Conservation (phyloP, 2,888 invertebrate species). For the Rhagium mordax region DNA sequence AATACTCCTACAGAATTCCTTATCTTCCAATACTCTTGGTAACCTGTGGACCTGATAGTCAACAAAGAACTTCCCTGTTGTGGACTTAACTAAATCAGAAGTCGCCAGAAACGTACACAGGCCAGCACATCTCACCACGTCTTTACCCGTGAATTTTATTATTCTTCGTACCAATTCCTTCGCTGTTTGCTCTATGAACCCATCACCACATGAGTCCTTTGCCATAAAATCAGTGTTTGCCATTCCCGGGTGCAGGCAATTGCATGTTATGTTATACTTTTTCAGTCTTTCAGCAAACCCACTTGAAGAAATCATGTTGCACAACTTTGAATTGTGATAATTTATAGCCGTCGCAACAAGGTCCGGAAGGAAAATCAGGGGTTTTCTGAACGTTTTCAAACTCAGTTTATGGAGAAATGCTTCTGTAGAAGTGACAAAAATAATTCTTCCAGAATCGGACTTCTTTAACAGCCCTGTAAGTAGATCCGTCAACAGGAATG, state of each 20-base stretch:
- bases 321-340: conserved; percentile 56
- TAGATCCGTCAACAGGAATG: conserved; percentile 78
- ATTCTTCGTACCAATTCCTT: conserved; percentile 24
- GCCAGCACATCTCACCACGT: conserved; percentile 44
- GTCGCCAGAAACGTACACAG: conserved; percentile 49
- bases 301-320: conserved; percentile 54
- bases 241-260: conserved; percentile 56
- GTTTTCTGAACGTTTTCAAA: conserved; percentile 33
- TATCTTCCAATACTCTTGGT: conserved; percentile 48
- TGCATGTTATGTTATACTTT: conserved; percentile 45
- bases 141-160: conserved; percentile 43
- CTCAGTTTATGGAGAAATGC: conserved; percentile 45
- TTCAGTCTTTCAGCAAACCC: conserved; percentile 47
- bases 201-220: conserved; percentile 7
- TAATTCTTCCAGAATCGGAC: conserved; percentile 38
- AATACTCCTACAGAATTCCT: conserved; percentile 45
- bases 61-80: conserved; percentile 54
- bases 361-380: conserved; percentile 39
- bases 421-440: conserved; percentile 49
- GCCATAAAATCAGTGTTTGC: conserved; percentile 52
- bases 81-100: conserved; percentile 42
- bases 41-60: conserved; percentile 47
- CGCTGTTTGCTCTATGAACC: conserved; percentile 26
- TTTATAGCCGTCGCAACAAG: conserved; percentile 47
- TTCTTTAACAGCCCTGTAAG: conserved; percentile 68